A percentile compares a stretch with the other conserved stretches of the same genome.
Conservation (phyloP, 2,888 invertebrate species). For the Quadroppia sp. region DNA sequence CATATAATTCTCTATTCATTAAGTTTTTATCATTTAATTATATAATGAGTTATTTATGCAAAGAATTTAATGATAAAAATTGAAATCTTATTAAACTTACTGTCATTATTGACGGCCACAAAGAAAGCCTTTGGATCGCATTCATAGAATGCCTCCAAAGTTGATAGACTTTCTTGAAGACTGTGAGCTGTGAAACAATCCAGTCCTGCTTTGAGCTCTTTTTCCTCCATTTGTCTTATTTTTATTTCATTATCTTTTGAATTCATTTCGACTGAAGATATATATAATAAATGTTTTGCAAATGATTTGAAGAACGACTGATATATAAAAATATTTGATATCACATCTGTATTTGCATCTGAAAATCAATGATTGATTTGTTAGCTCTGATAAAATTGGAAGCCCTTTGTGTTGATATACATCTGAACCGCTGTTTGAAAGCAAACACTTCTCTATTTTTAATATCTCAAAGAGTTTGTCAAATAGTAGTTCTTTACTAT, state of each 20-base stretch:
- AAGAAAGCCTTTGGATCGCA: conserved; percentile 34
- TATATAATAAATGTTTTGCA: background rate
- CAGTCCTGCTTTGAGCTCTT: conserved; percentile 24
- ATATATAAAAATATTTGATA: background rate
- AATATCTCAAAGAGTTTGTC: background rate
- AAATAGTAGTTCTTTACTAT: background rate
- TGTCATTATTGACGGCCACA: conserved; percentile 32
- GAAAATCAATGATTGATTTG: conserved; percentile 13
- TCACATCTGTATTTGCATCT: background rate
- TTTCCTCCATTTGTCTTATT: conserved; percentile 23
- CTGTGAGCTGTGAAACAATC: conserved; percentile 18
- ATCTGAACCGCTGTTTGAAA: background rate
- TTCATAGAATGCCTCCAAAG: conserved; percentile 34
- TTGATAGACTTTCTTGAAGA: conserved; percentile 33
- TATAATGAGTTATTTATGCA: no score
- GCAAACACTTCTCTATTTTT: background rate
- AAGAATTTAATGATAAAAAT: no score
- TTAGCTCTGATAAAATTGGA: conserved; percentile 1
- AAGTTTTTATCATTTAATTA: no score
- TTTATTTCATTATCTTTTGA: conserved; percentile 13
- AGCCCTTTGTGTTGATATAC: background rate
- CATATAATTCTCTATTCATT: no score
- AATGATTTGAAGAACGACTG: background rate
- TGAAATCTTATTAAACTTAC: no score
- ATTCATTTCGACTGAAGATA: background rate